phyloP scores from a whole-genome alignment of 2,797 vertebrate species.

The Pogoniulus pusillus region DNA sequence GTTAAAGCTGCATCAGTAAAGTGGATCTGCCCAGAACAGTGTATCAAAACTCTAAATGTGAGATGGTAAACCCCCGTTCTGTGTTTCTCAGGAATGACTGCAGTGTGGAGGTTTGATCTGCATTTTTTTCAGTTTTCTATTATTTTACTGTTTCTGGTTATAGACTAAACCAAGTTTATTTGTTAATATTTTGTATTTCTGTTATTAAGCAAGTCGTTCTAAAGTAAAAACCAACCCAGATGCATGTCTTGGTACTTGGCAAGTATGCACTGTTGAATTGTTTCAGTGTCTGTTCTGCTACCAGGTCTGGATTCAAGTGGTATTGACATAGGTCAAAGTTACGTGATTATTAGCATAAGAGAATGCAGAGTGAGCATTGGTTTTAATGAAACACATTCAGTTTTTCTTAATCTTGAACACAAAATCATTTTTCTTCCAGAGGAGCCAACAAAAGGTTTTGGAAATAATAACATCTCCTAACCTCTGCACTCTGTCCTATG shows the following conservation, averaged over 20 bases:
- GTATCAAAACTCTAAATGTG: neutral
- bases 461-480: neutral
- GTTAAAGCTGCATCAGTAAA: neutral
- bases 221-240: neutral
- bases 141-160: neutral
- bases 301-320: neutral
- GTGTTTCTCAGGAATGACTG: neutral
- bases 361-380: neutral
- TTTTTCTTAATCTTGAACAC: slow-evolving; percentile 20
- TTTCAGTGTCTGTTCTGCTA: neutral
- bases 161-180: neutral
- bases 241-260: accelerated
- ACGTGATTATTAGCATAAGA: neutral
- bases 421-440: neutral
- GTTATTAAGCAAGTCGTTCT: neutral
- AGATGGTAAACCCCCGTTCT: neutral
- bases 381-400: neutral
- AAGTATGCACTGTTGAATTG: accelerated
- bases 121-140: neutral
- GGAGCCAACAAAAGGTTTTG: neutral
- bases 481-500: neutral
- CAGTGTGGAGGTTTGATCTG: neutral
- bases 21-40: accelerated
- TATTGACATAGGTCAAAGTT: neutral
- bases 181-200: neutral